phyloP scores from a whole-genome alignment of 2,888 invertebrate genomes.

The Phyto melanocephala region DNA sequence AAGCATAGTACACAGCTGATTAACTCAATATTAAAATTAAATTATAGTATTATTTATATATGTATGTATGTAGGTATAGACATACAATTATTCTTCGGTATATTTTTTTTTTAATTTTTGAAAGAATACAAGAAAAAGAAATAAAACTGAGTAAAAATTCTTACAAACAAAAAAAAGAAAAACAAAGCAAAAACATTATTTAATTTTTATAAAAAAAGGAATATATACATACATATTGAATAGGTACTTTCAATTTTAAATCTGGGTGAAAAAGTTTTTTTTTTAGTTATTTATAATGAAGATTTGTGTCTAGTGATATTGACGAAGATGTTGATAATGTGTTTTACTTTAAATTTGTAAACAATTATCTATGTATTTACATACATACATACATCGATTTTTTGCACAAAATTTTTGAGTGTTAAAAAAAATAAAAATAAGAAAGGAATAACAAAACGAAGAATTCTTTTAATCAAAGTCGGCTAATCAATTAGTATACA shows the following conservation, averaged over 20 bases:
- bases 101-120: background rate
- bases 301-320: constrained; percentile 1
- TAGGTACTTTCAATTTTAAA: background rate
- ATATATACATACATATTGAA: too few species aligned
- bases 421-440: background rate
- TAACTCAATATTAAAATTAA: background rate
- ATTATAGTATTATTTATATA: constrained; percentile 38
- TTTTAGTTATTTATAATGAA: background rate
- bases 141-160: background rate
- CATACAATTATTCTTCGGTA: background rate
- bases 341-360: constrained; percentile 11
- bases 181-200: constrained; percentile 9
- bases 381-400: constrained; percentile 57
- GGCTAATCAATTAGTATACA: background rate
- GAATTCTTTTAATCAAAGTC: constrained; percentile 6
- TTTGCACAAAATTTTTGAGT: constrained; percentile 20
- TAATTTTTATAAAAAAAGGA: constrained; percentile 9
- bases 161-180: too few species aligned
- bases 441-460: background rate
- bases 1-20: constrained; percentile 47
- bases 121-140: background rate
- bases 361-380: too few species aligned
- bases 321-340: background rate
- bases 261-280: background rate
- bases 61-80: too few species aligned